Conservation (phyloP, 2,113 vertebrate species). For the Oenanthe melanoleuca region DNA sequence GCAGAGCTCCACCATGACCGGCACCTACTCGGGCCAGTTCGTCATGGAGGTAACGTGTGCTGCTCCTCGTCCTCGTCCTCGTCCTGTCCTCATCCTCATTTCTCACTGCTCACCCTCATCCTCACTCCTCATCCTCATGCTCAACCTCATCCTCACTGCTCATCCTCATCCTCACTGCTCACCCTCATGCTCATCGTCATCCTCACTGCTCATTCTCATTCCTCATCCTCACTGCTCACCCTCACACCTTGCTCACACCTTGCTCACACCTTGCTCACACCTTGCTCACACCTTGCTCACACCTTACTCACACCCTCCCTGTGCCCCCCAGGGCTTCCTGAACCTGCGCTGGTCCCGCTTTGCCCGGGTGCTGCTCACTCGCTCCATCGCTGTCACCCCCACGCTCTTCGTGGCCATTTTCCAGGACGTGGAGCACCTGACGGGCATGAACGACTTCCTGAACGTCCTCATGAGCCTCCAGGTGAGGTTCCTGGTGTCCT, state of each 20-base stretch:
- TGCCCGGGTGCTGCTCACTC: constrained; percentile 88
- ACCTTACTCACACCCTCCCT: background rate
- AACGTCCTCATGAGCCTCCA: constrained; percentile 95
- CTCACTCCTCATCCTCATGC: no score
- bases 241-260: background rate
- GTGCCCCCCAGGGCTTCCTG: background rate
- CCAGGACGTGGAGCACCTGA: constrained; percentile 86
- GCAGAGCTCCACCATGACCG: constrained; percentile 98
- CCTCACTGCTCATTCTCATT: no score
- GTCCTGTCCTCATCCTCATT: background rate
- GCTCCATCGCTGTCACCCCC: constrained; percentile 89
- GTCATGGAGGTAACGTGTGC: constrained; percentile 89
- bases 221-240: no score
- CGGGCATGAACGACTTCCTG: constrained; percentile 95
- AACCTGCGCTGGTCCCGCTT: constrained; percentile 78
- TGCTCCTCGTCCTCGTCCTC: background rate
- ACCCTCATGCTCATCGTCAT: no score
- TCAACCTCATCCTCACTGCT: no score
- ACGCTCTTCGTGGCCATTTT: constrained; percentile 91
- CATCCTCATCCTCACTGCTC: no score
- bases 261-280: background rate
- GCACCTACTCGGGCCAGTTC: constrained; percentile 97
- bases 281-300: no score
- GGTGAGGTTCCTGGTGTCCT: constrained; percentile 64
- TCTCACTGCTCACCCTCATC: no score